Evolutionary conservation across 2,888 invertebrate species (phyloP).

Genomic region (Hirtodrosophila alboralis): DNA sequence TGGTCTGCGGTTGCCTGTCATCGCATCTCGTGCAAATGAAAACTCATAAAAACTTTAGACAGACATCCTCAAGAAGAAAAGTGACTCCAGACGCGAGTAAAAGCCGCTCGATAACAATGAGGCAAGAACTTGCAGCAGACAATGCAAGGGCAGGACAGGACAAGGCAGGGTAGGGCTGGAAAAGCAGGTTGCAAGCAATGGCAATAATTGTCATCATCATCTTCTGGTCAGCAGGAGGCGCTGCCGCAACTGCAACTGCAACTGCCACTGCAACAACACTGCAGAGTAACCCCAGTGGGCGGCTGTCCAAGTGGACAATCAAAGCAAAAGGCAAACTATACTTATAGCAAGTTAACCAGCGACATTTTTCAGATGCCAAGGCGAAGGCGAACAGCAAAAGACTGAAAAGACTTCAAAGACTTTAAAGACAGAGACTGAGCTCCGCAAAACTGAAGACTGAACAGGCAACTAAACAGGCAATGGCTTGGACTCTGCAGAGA

Average conservation of each 20-base stretch:
- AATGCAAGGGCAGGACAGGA: constrained; percentile 4
- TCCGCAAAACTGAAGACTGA: constrained; percentile 23
- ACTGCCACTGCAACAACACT: constrained; percentile 1
- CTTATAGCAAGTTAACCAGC: constrained; percentile 77
- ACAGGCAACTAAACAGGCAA: constrained; percentile 72
- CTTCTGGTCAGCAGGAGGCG: constrained; percentile 50
- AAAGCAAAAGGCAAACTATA: constrained; percentile 66
- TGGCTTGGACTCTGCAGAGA: constrained; percentile 45
- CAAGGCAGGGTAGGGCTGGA: background rate
- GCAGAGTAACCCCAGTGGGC: constrained; percentile 47
- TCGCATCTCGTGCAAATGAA: constrained; percentile 54
- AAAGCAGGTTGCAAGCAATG: constrained; percentile 40
- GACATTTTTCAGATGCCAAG: constrained; percentile 77
- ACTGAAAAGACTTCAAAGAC: constrained; percentile 37
- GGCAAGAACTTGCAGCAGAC: constrained; percentile 12
- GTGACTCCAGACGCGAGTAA: constrained; percentile 50
- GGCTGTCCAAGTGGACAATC: constrained; percentile 60
- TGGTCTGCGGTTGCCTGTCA: constrained; percentile 66
- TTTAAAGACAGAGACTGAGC: constrained; percentile 2
- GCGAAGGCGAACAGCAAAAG: constrained; percentile 49
- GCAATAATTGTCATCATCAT: constrained; percentile 70
- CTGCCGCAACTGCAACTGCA: constrained; percentile 10
- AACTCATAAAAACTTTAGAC: constrained; percentile 69
- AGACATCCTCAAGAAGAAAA: constrained; percentile 39
- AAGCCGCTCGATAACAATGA: constrained; percentile 47